Evolutionary conservation across 2,888 invertebrate species (phyloP).

Genomic region (Spodoptera littoralis): DNA sequence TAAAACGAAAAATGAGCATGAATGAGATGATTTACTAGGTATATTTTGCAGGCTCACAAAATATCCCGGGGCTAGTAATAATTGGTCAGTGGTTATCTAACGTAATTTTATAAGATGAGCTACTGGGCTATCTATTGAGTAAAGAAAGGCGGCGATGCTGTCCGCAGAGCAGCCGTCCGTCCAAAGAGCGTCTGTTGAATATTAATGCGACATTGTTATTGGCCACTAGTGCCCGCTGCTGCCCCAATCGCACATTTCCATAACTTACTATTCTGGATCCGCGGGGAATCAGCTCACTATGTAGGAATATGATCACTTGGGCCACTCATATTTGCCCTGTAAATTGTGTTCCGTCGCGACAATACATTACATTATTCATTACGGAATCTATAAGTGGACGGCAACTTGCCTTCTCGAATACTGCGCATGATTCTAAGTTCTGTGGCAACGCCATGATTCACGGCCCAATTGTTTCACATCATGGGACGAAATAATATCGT

Average conservation of each 20-base stretch:
- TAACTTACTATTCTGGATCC: slow-evolving; percentile 89
- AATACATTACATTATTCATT: slow-evolving; percentile 77
- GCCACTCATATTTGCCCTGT: slow-evolving; percentile 78
- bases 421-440: slow-evolving; percentile 53
- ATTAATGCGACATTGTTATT: slow-evolving; percentile 89
- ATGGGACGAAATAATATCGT: slow-evolving; percentile 58
- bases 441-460: slow-evolving; percentile 63
- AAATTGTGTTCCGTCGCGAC: slow-evolving; percentile 74
- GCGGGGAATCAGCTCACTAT: slow-evolving; percentile 84
- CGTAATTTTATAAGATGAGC: slow-evolving; percentile 67
- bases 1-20: not conserved
- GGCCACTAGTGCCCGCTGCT: slow-evolving; percentile 87
- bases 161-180: slow-evolving; percentile 78
- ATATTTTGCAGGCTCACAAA: slow-evolving; percentile 3
- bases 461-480: slow-evolving; percentile 65
- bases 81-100: slow-evolving; percentile 43
- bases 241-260: slow-evolving; percentile 88
- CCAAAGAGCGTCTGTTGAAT: slow-evolving; percentile 87
- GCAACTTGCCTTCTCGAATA: slow-evolving; percentile 66
- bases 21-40: not conserved
- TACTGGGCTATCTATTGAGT: slow-evolving; percentile 67
- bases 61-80: slow-evolving; percentile 14
- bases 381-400: slow-evolving; percentile 69
- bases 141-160: slow-evolving; percentile 81
- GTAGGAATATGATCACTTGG: slow-evolving; percentile 83